phyloP scores from a whole-genome alignment of 2,888 invertebrate genomes.

The Craniophora ligustri region DNA sequence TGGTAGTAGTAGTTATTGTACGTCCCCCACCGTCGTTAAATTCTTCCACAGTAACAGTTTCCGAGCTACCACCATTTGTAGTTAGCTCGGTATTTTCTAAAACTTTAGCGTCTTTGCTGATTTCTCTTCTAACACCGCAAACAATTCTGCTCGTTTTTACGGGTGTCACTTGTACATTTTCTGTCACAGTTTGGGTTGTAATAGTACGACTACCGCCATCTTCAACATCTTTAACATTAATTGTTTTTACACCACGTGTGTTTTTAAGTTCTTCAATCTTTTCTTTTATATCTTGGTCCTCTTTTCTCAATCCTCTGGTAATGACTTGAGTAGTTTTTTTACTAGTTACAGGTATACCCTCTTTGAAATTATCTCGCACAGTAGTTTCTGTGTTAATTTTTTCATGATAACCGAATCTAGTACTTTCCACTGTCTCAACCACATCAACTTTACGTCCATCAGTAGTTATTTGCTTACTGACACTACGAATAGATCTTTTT shows the following conservation, averaged over 20 bases:
- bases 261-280: constrained; percentile 22
- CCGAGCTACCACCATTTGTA: constrained; percentile 9
- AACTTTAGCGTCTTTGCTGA: constrained; percentile 10
- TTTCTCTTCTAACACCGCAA: constrained; percentile 14
- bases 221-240: constrained; percentile 9
- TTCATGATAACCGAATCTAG: neutral
- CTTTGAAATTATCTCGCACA: constrained; percentile 14
- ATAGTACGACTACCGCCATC: constrained; percentile 2
- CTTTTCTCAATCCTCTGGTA: constrained; percentile 39
- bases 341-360: constrained; percentile 38
- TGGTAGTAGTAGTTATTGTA: constrained; percentile 30
- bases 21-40: constrained; percentile 22
- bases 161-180: constrained; percentile 9
- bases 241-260: constrained; percentile 14
- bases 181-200: constrained; percentile 8
- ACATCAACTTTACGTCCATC: constrained; percentile 11
- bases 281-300: constrained; percentile 22
- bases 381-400: neutral
- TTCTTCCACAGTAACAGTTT: constrained; percentile 16
- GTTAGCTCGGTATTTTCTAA: neutral
- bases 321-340: constrained; percentile 47
- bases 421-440: constrained; percentile 4
- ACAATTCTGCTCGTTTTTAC: constrained; percentile 8
- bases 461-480: constrained; percentile 11
- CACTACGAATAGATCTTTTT: constrained; percentile 16